Base-by-base conservation (phyloP, 2,888 invertebrate genomes). In the Caenorhabditis afra region DNA sequence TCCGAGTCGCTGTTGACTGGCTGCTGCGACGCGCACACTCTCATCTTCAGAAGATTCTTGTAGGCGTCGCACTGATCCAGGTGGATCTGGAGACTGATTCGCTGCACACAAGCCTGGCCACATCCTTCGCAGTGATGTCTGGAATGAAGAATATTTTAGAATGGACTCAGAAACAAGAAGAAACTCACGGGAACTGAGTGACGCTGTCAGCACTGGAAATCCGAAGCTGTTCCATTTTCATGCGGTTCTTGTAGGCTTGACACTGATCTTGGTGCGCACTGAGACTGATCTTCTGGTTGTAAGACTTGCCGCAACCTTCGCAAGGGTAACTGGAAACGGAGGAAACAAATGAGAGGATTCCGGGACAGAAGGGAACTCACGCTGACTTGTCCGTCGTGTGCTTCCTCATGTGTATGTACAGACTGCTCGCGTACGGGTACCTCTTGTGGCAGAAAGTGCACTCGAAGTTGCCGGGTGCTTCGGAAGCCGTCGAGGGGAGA, bases 371-470 rank as follows among this genome's bases (percentile, higher is more conserved):
- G 85, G 85, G 86, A 85, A 64, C 88, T 87, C 49, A 88, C 88
- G 65, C 85, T 85, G 83, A 86, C 37, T 76, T 78, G 20, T 90
- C 90, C 37, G 87, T 89, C 22, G 89, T 90, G 71, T 91, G 90
- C 7, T 88, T 83, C 37, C 89, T 85, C 58, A 86, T 85, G 67
- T 90, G 90, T 7, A 90, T 86, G 70, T 85, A 89, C 44, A 90
- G 80, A 50, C 86, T 87, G 61, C 85, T 85, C 7, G 89, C 87
- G 73, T 89, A 90, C 20, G 90, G 86, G 74, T 87, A 90, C n/a
- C 84, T 77, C 64, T 88, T 88, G 18, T 87, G 87, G 76, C 90
- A 90, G 49, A 81, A 81, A 50, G 86, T 85, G 81, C 90, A 90
- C 8, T 81, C 81, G 53, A 84, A 62, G 66, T 65, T 66, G 16